Conservation (phyloP, 2,888 invertebrate species). For the Cryptosula pallasiana region DNA sequence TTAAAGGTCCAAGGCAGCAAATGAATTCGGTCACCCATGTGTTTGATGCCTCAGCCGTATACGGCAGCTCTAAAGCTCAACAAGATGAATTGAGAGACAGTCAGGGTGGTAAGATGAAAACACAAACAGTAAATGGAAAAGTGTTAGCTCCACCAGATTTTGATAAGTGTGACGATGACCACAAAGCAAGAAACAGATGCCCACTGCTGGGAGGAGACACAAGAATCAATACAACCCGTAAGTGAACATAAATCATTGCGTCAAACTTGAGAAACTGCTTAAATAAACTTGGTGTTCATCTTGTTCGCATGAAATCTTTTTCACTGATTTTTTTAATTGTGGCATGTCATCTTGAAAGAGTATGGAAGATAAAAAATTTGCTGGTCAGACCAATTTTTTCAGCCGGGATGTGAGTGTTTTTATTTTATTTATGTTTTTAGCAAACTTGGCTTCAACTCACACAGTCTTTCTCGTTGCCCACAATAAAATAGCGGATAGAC, state of each 20-base stretch:
- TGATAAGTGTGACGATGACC: neutral
- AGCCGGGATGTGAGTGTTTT: too few relatives aligned
- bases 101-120: neutral
- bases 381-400: neutral
- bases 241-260: neutral
- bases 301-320: neutral
- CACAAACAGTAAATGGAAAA: constrained; percentile 6
- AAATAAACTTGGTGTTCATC: neutral
- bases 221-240: constrained; percentile 13
- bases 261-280: neutral
- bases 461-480: neutral
- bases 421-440: neutral
- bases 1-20: constrained; percentile 1
- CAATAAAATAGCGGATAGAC: neutral
- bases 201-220: neutral
- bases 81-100: neutral
- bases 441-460: neutral
- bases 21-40: constrained; percentile 17
- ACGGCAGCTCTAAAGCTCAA: constrained; percentile 6
- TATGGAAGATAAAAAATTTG: neutral
- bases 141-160: neutral
- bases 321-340: neutral
- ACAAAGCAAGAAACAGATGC: neutral
- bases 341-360: too few relatives aligned
- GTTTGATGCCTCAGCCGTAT: constrained; percentile 10